Base-by-base conservation (phyloP, 2,797 vertebrate species). In the Triplophysa bombifrons region DNA sequence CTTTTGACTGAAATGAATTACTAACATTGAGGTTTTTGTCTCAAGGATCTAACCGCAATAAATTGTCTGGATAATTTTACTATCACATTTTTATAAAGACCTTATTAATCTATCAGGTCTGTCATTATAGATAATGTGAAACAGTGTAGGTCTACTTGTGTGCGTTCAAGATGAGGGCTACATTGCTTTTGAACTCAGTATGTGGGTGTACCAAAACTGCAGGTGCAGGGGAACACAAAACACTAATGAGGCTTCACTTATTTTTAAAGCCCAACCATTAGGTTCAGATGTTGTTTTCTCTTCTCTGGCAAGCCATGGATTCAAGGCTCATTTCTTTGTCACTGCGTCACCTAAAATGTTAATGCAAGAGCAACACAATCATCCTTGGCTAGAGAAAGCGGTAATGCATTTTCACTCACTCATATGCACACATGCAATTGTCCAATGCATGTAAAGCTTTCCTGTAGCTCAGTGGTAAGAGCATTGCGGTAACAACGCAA, bases 161-260 rank as follows among this genome's bases (percentile, higher is more conserved):
- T 38, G 34, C 34, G 13, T 69, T 50, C 19, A 48, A 22, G 51
- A 68, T 76, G n/a, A 13, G 20, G 30, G 38, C 64, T 76, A 51
- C 56, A 58, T 69, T 68, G 22, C 55, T 27, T 71, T 78, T 63
- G 13, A 53, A n/a, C 34, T 71, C 20, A 17, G 41, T 60, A 41
- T 69, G 55, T 50, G 55, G 27, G 10, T 70, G 30, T 64, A 63
- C 16, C 56, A 78, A 11, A 77, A 72, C 80, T 69, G 30, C 38
- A 58, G 66, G 51, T 66, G 56, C 66, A 70, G 79, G 48, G 34
- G 20, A 83, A 84, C 41, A 20, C 34, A 83, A 84, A 34, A n/a
- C 34, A 83, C 73, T 76, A 75, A 78, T 72, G 78, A 72, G 80
- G 82, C 74, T 78, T 84, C 70, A 80, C 84, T 73, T 68, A 50